Evolutionary conservation across 2,113 vertebrate species (phyloP).

Genomic region (Progne subis): DNA sequence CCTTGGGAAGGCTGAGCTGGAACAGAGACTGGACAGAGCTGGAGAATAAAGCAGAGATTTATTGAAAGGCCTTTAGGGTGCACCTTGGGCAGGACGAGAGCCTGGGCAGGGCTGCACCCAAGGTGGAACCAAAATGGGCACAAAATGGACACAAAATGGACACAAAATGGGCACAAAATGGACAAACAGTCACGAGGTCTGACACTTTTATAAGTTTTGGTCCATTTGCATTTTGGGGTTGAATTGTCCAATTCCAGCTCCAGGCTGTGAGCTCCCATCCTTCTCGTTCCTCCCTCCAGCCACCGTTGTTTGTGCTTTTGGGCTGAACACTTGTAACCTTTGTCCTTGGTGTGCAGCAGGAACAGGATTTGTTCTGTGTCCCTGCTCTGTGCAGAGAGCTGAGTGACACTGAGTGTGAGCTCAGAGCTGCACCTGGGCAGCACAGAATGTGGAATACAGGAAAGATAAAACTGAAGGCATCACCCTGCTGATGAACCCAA

Average conservation of each 20-base stretch:
- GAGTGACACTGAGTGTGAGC: neutral
- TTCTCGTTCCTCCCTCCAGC: too few relatives aligned
- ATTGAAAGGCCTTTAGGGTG: neutral
- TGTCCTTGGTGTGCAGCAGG: too few relatives aligned
- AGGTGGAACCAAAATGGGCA: neutral
- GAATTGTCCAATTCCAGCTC: too few relatives aligned
- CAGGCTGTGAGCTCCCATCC: too few relatives aligned
- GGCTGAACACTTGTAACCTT: too few relatives aligned
- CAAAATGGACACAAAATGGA: neutral
- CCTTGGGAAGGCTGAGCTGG: neutral
- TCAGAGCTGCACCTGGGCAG: neutral
- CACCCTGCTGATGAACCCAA: neutral
- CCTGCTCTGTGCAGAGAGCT: too few relatives aligned
- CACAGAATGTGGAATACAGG: neutral
- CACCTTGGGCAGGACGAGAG: neutral
- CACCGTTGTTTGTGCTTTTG: too few relatives aligned
- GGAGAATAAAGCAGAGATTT: neutral
- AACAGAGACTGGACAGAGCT: neutral
- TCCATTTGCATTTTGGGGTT: too few relatives aligned
- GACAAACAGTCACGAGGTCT: too few relatives aligned
- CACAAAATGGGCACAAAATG: too few relatives aligned
- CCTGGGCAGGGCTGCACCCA: neutral
- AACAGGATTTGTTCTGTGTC: too few relatives aligned
- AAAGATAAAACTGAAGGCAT: neutral
- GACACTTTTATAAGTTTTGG: too few relatives aligned